Evolutionary conservation across 2,888 invertebrate species (phyloP), one percentile per base, ranked within the genome.

Genomic region (Hemicrepidius hirtus): DNA sequence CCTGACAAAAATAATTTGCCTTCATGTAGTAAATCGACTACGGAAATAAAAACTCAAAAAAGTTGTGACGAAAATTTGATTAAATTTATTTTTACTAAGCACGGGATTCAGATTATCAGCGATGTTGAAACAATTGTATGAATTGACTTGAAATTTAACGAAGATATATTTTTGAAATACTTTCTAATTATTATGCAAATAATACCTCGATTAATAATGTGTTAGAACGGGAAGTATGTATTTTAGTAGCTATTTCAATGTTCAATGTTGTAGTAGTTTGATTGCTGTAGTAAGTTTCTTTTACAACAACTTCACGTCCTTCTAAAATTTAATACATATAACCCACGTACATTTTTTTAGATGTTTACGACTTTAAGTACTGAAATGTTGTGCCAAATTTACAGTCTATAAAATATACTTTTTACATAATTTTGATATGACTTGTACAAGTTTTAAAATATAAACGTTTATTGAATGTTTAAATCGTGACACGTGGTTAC

Each of bases 91-190:
- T 88, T 94, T 77, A 93, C 93, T 1, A 92, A 93, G 83, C 93
- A 94, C 82, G 94, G 94, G 1, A 93, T 94, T 78, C 92, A 93
- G 85, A 93, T 94, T 62, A 93, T 94, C 53, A 94, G 94, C 80
- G 94, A 94, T 81, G 92, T 92, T 13, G 94, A 94, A 83, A 94
- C 93, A 74, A 92, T 92, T 59, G 92, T 92, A 62, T 89, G 85
- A 18, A 46, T 46, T 20, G 16, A 2, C 20, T 46, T 44, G 1
- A 44, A 44, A 44, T 44, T 13, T n/a, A n/a, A n/a, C 3, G 13
- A n/a, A n/a, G n/a, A n/a, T n/a, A n/a, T n/a, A n/a, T n/a, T n/a
- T n/a, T n/a, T n/a, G n/a, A n/a, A n/a, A n/a, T n/a, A n/a, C n/a
- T n/a, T 37, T 12, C 12, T 6, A n/a, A 13, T n/a, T 44, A n/a